Evolutionary conservation across 1,140 invertebrate species (phyloP), one percentile per base, ranked within the genome.

Genomic region (Orchesella cincta): DNA sequence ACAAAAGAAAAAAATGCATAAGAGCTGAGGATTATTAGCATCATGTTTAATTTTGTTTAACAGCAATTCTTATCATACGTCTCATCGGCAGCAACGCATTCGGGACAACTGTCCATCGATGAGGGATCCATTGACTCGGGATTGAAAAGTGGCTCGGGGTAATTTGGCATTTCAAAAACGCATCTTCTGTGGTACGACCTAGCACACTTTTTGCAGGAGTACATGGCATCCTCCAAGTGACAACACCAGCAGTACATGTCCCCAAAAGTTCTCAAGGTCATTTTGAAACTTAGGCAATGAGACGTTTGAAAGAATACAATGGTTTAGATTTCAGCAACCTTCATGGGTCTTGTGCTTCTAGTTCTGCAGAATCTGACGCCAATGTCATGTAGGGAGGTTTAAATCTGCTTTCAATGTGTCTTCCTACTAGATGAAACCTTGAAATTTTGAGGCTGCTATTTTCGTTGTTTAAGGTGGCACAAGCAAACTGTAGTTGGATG

Each of bases 171-270:
- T 73, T 73, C 35, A 20, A 46, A 28, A 1, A 51, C 5, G 36
- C 71, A 73, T n/a, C 39, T 5, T 8, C 71, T 34, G 46, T 73
- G 71, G 26, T 39, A 73, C 3, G 71, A 14, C 23, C 71, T 3
- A 8, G 71, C 23, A 39, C 71, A 73, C 5, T 3, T 39, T 26
- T 73, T 73, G 26, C 71, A 73, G 5, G 3, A 14, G 29, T 46
- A 51, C 35, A 73, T n/a, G 39, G 71, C 35, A 23, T 51, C 36
- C 5, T 73, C 71, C 34, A 73, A 16, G 71, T 73, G 71, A 51
- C 71, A 73, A 36, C 34, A 36, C 71, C 71, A 73, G 71, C 71
- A 73, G 26, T 73, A 73, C 71, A 73, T 36, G 35, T 73, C 71
- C 3, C 26, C 62, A 67, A 67, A 67, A 14, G 62, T 8, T 8